phyloP scores from a whole-genome alignment of 2,888 invertebrate species.

The Ochropacha duplaris region DNA sequence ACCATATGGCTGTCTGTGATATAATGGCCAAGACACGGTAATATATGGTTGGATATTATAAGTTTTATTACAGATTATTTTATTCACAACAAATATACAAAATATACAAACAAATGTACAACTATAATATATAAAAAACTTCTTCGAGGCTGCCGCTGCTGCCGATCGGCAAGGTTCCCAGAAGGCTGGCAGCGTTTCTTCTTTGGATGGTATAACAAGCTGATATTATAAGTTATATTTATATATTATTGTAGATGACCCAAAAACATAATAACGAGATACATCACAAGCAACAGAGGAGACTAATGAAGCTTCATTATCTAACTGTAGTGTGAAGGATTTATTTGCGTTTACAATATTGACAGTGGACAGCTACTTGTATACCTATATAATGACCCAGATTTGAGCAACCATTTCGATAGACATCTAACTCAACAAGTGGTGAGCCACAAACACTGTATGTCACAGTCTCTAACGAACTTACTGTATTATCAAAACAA shows the following conservation, averaged over 20 bases:
- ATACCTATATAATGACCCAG: slow-evolving; percentile 21
- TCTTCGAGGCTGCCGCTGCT: too few species aligned
- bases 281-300: background rate
- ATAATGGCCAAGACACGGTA: too few species aligned
- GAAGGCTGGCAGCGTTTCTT: too few species aligned
- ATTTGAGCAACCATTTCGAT: slow-evolving; percentile 15
- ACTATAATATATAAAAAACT: too few species aligned
- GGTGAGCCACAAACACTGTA: slow-evolving; percentile 13
- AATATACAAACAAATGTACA: too few species aligned
- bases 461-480: background rate
- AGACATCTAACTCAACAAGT: slow-evolving; percentile 36
- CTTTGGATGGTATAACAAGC: too few species aligned
- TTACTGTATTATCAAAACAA: background rate
- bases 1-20: too few species aligned
- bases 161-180: too few species aligned
- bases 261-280: background rate
- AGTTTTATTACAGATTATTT: too few species aligned
- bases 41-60: too few species aligned
- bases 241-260: background rate
- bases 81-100: too few species aligned
- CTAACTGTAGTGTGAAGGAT: background rate
- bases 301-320: background rate
- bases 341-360: background rate
- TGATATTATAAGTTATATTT: too few species aligned
- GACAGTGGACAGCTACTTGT: background rate